Evolutionary conservation across 2,888 invertebrate species (phyloP).

Genomic region (Clanis bilineata): DNA sequence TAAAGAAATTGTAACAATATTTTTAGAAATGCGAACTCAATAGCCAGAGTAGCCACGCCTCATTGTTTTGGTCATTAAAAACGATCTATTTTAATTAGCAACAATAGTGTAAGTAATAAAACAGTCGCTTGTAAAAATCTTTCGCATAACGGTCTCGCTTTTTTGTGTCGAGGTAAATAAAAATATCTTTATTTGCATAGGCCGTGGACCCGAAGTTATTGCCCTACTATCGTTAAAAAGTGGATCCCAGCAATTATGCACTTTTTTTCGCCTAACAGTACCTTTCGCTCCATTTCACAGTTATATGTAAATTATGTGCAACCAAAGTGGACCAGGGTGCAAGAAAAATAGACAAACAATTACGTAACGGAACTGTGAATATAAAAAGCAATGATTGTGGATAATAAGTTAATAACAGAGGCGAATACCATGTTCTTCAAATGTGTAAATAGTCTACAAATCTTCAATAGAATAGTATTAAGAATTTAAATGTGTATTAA

Average conservation of each 20-base stretch:
- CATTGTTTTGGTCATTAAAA: slow-evolving; percentile 5
- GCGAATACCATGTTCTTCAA: not conserved
- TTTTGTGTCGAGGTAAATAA: slow-evolving; percentile 48
- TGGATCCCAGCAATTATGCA: slow-evolving; percentile 64
- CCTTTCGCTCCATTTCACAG: slow-evolving; percentile 50
- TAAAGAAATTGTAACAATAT: not conserved
- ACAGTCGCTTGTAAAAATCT: slow-evolving; percentile 21
- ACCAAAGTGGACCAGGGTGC: slow-evolving; percentile 44
- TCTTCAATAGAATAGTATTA: too few species aligned
- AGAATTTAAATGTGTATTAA: too few species aligned
- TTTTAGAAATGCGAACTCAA: not conserved
- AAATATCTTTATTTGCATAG: slow-evolving; percentile 71
- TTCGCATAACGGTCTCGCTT: slow-evolving; percentile 41
- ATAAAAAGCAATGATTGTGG: slow-evolving; percentile 13
- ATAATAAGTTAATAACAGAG: not conserved
- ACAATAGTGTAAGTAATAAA: slow-evolving; percentile 21
- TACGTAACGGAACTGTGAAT: slow-evolving; percentile 35
- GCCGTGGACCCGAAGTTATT: slow-evolving; percentile 46
- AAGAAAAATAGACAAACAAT: slow-evolving; percentile 52
- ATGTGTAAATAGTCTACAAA: too few species aligned
- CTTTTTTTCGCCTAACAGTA: slow-evolving; percentile 44
- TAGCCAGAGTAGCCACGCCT: not conserved
- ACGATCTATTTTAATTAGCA: slow-evolving; percentile 23
- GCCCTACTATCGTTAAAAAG: slow-evolving; percentile 73
- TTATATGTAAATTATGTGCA: slow-evolving; percentile 59